These are phyloP conservation scores for Erpornis zantholeuca DNA, from an alignment of 2,113 vertebrate genomes.

Conservation along the genomic window DNA sequence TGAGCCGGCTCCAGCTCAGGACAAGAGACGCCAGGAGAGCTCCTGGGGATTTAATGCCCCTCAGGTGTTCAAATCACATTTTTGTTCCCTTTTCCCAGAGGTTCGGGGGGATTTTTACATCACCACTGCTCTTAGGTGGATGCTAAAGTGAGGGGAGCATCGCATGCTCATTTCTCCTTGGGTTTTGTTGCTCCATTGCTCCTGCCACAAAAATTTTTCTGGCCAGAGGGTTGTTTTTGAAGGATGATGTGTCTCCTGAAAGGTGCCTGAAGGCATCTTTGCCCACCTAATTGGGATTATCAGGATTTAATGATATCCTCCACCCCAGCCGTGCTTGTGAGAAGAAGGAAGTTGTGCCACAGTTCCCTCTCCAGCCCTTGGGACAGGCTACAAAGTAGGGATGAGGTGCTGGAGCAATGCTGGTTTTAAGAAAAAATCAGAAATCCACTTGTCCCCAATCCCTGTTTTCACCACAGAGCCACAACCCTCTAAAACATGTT, in stretches of 20 bases:
- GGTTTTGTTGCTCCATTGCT: background rate
- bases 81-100: background rate
- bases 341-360: background rate
- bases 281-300: background rate
- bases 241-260: background rate
- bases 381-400: background rate
- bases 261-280: background rate
- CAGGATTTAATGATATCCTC: background rate
- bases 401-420: background rate
- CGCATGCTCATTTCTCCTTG: background rate
- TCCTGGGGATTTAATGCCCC: background rate
- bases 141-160: background rate
- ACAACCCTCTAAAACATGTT: background rate
- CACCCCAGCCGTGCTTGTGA: fast-evolving
- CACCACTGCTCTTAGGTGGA: background rate
- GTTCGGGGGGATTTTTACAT: background rate
- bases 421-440: background rate
- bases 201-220: background rate
- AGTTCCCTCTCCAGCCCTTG: background rate
- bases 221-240: too few relatives aligned
- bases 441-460: background rate
- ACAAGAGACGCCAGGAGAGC: background rate
- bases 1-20: fast-evolving
- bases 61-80: background rate
- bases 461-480: background rate